Evolutionary conservation across 1,140 invertebrate genomes (phyloP).

Genomic region (Limonius californicus): DNA sequence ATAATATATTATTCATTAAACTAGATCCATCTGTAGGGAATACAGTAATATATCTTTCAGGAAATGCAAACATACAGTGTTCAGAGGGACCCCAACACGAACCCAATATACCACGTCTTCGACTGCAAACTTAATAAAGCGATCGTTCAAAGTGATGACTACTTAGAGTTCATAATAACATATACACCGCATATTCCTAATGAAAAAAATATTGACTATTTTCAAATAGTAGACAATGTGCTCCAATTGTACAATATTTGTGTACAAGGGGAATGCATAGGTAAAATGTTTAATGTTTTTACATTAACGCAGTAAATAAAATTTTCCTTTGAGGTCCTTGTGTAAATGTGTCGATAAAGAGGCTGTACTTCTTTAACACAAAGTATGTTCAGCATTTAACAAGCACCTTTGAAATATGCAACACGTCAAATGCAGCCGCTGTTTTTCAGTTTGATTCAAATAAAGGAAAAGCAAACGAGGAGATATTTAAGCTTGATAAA

Average conservation of each 20-base stretch:
- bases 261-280: constrained; percentile 25
- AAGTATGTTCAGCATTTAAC: not conserved
- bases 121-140: constrained; percentile 20
- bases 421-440: constrained; percentile 10
- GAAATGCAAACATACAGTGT: constrained; percentile 4
- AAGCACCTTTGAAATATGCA: constrained; percentile 23
- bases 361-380: constrained; percentile 17
- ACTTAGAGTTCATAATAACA: constrained; percentile 24
- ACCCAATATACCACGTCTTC: constrained; percentile 28
- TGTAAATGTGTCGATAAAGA: constrained; percentile 22
- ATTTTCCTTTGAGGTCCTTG: constrained; percentile 21
- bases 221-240: constrained; percentile 23
- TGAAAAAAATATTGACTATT: constrained; percentile 25
- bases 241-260: constrained; percentile 23
- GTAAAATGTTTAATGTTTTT: constrained; percentile 17
- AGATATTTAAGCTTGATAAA: constrained; percentile 18
- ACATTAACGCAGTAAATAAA: not conserved
- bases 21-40: not conserved
- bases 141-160: constrained; percentile 10
- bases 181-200: constrained; percentile 27
- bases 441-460: constrained; percentile 22
- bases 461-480: constrained; percentile 3
- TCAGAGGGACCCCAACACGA: constrained; percentile 18
- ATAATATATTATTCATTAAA: not conserved
- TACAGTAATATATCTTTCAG: not conserved